A percentile compares a stretch with the other conserved stretches of the same genome.
These are phyloP conservation scores for Rutpela maculata DNA, from an alignment of 2,888 invertebrate genomes.

Conservation along the genomic window DNA sequence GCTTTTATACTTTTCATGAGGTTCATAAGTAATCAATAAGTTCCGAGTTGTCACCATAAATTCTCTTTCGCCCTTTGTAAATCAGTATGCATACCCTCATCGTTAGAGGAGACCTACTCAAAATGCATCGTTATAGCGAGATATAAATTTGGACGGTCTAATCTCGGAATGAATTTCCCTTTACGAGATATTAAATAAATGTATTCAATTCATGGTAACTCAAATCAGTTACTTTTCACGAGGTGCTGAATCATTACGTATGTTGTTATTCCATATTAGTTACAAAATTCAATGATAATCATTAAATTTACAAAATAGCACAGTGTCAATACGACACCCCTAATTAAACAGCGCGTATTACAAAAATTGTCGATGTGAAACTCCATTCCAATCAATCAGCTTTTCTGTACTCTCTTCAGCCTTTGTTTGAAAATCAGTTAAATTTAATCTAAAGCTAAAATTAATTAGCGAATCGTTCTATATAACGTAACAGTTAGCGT, in stretches of 20 bases:
- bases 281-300: too few species aligned
- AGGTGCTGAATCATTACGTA: too few species aligned
- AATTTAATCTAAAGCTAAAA: too few species aligned
- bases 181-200: constrained; percentile 16
- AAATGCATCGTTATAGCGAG: constrained; percentile 8
- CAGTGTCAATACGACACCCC: too few species aligned
- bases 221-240: neutral
- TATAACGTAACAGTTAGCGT: too few species aligned
- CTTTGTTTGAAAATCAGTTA: neutral
- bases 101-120: constrained; percentile 14
- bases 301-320: too few species aligned
- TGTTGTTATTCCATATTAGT: too few species aligned
- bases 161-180: constrained; percentile 20
- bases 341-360: too few species aligned
- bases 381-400: too few species aligned
- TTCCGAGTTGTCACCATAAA: constrained; percentile 28
- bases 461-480: too few species aligned
- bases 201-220: neutral
- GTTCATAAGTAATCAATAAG: constrained; percentile 21
- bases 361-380: too few species aligned
- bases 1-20: neutral
- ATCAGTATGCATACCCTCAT: constrained; percentile 28
- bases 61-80: constrained; percentile 25
- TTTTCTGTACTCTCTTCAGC: neutral
- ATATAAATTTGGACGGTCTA: constrained; percentile 16